Percentiles rank a stretch among this genome's conserved stretches.
Conservation (phyloP, 2,113 vertebrate genomes). For the Hemicordylus capensis region DNA sequence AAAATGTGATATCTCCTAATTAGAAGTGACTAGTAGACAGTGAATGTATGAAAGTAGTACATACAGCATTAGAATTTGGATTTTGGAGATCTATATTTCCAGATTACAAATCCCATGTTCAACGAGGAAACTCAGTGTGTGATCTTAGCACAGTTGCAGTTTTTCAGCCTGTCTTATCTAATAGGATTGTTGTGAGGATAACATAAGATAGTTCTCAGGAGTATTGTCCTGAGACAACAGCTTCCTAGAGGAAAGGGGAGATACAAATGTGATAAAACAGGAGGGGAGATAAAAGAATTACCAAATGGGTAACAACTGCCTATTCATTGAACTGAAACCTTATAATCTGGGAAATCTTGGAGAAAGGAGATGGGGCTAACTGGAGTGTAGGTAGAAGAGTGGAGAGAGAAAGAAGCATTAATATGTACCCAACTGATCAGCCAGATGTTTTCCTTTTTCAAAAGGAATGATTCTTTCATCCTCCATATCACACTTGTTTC, state of each 20-base stretch:
- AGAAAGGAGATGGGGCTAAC: neutral
- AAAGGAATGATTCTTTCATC: slow-evolving; percentile 89
- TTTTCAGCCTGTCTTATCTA: neutral
- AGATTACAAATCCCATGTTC: neutral
- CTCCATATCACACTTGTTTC: slow-evolving; percentile 98
- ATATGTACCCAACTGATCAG: slow-evolving; percentile 90
- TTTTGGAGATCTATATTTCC: neutral
- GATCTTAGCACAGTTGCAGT: neutral
- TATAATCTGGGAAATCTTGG: neutral
- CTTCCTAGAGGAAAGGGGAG: neutral
- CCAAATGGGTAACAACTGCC: neutral
- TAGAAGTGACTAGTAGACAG: neutral
- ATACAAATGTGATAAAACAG: neutral
- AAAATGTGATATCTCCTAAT: no score
- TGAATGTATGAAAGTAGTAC: neutral
- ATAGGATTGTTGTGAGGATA: neutral
- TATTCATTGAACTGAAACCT: neutral
- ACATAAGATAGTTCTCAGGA: neutral
- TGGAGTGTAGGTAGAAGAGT: neutral
- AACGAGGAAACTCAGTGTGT: neutral
- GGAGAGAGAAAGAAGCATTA: slow-evolving; percentile 11
- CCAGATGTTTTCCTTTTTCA: slow-evolving; percentile 92
- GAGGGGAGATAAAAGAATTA: neutral
- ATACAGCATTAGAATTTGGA: neutral
- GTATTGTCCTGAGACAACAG: no score